Evolutionary conservation across 1,140 invertebrate genomes (phyloP).

Genomic region (Drosophila mayri): DNA sequence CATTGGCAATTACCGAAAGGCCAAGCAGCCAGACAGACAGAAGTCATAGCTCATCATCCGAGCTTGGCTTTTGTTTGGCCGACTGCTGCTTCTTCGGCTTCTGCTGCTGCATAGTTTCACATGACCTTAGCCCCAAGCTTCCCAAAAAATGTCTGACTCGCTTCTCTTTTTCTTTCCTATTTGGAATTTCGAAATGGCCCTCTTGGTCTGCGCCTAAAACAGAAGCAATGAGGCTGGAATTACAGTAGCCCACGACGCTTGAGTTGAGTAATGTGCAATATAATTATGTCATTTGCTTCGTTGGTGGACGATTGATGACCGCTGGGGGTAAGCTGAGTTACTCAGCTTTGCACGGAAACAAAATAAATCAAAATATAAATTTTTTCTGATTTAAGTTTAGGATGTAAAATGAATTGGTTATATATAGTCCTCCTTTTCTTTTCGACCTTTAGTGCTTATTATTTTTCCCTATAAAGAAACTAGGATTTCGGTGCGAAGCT

Average conservation of each 20-base stretch:
- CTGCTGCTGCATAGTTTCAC: slow-evolving; percentile 69
- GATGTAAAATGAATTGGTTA: neutral
- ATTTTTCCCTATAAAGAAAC: neutral
- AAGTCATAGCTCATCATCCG: slow-evolving; percentile 74
- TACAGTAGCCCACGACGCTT: slow-evolving; percentile 45
- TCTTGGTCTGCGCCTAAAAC: slow-evolving; percentile 59
- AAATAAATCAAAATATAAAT: neutral
- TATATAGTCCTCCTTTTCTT: neutral
- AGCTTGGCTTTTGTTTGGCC: slow-evolving; percentile 41
- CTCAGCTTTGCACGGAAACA: neutral
- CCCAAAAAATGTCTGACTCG: slow-evolving; percentile 47
- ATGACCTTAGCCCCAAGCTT: slow-evolving; percentile 68
- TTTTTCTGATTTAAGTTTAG: neutral
- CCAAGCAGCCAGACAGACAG: slow-evolving; percentile 52
- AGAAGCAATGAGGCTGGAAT: slow-evolving; percentile 60
- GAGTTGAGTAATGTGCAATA: slow-evolving; percentile 62
- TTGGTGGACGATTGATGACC: slow-evolving; percentile 20
- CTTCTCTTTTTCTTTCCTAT: slow-evolving; percentile 47
- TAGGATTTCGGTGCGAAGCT: neutral
- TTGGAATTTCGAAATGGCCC: slow-evolving; percentile 61
- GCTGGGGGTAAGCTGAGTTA: slow-evolving; percentile 20
- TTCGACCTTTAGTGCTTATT: neutral
- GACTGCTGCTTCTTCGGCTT: slow-evolving; percentile 14
- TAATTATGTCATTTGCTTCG: slow-evolving; percentile 60
- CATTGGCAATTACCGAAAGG: slow-evolving; percentile 74